Evolutionary conservation across 2,888 invertebrate species (phyloP), one percentile per base, ranked within the genome.

Genomic region (Matsumyia berberina): DNA sequence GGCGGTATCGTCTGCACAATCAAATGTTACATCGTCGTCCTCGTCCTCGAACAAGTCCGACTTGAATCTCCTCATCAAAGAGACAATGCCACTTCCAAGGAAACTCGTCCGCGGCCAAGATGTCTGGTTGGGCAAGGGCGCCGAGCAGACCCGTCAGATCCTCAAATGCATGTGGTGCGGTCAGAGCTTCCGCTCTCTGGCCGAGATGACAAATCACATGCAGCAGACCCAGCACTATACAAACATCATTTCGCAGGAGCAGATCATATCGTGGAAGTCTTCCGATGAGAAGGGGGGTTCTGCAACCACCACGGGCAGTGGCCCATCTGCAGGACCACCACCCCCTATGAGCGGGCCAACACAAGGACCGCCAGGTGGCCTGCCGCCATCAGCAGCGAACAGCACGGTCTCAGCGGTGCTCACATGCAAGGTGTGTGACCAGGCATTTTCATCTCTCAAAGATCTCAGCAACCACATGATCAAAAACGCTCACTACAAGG

Each of bases 81-180:
- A 98, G 92, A 97, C 98, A 11, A 98, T 98, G 95, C 98, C 98
- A 57, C 93, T 98, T 88, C 98, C 99, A 33, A 94, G 98, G 87
- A 99, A 99, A 91, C 93, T 99, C 87, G 99, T 99, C 0, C 95
- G 99, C 19, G 99, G 99, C 0, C 99, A 99, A 92, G 99, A 99
- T 90, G 98, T 99, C 37, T 99, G 99, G 99, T 92, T 99, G 87
- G 98, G 98, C 24, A 98, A 98, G 91, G 98, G 98, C 0, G 98
- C 98, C 1, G 98, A 99, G 90, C 99, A 99, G 92, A 99, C 99
- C 11, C 94, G 98, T 72, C 98, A 99, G 93, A 99, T 99, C 88
- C 93, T 99, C 57, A 98, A 99, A 92, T 99, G 99, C 91, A 99
- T 99, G 97, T 98, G 98, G 97, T 99, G 99, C 89, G 98, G 98